Evolutionary conservation across 2,888 invertebrate genomes (phyloP), one percentile per base, ranked within the genome.

Genomic region (Ryuthela nishihirai): DNA sequence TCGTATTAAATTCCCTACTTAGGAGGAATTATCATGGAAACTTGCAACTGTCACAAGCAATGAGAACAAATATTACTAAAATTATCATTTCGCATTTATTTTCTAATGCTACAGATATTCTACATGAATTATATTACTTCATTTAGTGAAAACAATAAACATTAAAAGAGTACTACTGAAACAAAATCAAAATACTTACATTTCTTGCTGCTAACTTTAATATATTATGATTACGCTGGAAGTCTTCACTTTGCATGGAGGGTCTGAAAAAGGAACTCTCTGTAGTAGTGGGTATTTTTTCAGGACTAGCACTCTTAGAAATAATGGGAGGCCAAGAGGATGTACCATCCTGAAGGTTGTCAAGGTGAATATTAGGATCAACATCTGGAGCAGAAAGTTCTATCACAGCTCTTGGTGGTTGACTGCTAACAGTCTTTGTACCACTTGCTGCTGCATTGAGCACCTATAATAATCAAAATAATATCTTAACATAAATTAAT

Each of bases 161-260:
- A n/a, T n/a, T n/a, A n/a, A n/a, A n/a, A n/a, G n/a, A n/a, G n/a
- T n/a, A n/a, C n/a, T n/a, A n/a, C n/a, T n/a, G n/a, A n/a, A n/a
- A n/a, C n/a, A n/a, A n/a, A n/a, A 4, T 29, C 1, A 39, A 38
- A 38, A 45, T 41, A 54, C 71, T 70, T 72, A 81, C 81, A 75
- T 79, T 79, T 74, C 77, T 79, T 4, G 82, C 82, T 46, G 83
- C 82, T 38, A 82, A 74, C 60, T 71, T 70, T 17, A 74, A 69
- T 23, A 70, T 67, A 17, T 52, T 42, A 24, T 54, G 43, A 34
- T 48, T 47, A 18, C 53, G 50, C 12, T 59, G 53, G 7, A 35
- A 25, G n/a, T n/a, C n/a, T n/a, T n/a, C n/a, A n/a, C n/a, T n/a
- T 21, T 59, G 53, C 7, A 29, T 29, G 29, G 53, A 42, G 10